Conservation (phyloP, 2,113 vertebrate genomes). For the Oncorhynchus gorbuscha region DNA sequence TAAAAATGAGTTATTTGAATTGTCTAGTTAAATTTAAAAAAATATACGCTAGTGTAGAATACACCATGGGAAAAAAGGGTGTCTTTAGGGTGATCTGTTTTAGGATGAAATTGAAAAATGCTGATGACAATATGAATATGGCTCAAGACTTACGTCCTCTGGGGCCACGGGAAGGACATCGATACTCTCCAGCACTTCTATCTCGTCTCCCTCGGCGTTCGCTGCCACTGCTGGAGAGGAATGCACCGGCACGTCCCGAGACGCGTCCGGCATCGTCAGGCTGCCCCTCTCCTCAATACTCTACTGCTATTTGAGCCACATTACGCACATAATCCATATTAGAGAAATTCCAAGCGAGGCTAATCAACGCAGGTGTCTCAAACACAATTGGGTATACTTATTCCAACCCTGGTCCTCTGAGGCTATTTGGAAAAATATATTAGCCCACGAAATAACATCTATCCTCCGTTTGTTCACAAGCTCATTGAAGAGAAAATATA, state of each 20-base stretch:
- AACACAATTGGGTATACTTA: neutral
- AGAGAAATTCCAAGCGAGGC: neutral
- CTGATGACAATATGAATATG: no score
- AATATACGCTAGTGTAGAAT: no score
- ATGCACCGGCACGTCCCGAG: conserved; percentile 71
- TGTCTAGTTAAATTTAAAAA: no score
- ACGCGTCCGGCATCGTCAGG: conserved; percentile 73
- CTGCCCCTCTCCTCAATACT: conserved; percentile 41
- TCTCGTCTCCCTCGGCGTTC: conserved; percentile 83
- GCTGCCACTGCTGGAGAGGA: conserved; percentile 84
- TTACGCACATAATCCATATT: neutral
- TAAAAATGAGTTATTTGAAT: no score
- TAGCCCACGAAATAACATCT: neutral
- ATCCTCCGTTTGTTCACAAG: neutral
- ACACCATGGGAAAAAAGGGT: no score
- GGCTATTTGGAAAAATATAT: neutral
- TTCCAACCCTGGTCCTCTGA: neutral
- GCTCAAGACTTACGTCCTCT: conserved; percentile 77
- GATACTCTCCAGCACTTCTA: conserved; percentile 83
- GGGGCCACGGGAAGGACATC: conserved; percentile 77
- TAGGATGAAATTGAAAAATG: no score
- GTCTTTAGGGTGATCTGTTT: no score
- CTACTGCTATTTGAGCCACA: conserved; percentile 4
- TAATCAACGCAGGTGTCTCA: neutral
- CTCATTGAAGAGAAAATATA: neutral